Base-by-base conservation (phyloP, 2,113 vertebrate species). In the Solea solea region DNA sequence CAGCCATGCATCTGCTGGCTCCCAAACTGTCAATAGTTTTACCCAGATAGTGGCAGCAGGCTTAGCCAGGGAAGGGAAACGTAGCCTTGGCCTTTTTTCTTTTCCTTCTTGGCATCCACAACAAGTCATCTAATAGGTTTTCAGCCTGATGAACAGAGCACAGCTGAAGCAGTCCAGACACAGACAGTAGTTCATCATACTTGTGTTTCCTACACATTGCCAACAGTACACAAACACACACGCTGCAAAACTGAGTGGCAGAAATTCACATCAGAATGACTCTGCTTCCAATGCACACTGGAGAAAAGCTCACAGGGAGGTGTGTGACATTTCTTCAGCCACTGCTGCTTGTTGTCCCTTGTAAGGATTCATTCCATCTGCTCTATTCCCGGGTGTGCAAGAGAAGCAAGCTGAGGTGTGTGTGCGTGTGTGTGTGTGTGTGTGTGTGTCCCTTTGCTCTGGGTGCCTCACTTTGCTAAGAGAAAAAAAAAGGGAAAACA, bases 11-110 rank as follows among this genome's bases (percentile, higher is more conserved):
- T 88, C 86, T 90, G 82, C 80, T 86, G 82, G 77, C 76, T 80
- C 61, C 3, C 68, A 76, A 78, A 78, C 78, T 53, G 55, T 90
- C 88, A 91, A 88, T 91, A 91, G 85, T 90, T 48, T 86, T 87
- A 85, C 84, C 80, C 85, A 87, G 90, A 93, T 90, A 92, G 87
- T 72, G 72, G 79, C 76, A 79, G 76, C 59, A 74, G 85, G 87
- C 84, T 91, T 88, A 91, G 86, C 77, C 81, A 68, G 71, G 62
- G 53, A 87, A 49, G 83, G 83, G 82, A 86, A 91, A 89, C 80
- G 81, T 84, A 89, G 82, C 69, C 76, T 64, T 79, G 69, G 74
- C 78, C 65, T 84, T 81, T 82, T 58, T 50, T 34, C 14, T 13
- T 58, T 16, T 48, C 41, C 57, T 72, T 75, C 41, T 72, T 70